Base-by-base conservation (phyloP, 2,888 invertebrate species). In the Drosophila cognata region DNA sequence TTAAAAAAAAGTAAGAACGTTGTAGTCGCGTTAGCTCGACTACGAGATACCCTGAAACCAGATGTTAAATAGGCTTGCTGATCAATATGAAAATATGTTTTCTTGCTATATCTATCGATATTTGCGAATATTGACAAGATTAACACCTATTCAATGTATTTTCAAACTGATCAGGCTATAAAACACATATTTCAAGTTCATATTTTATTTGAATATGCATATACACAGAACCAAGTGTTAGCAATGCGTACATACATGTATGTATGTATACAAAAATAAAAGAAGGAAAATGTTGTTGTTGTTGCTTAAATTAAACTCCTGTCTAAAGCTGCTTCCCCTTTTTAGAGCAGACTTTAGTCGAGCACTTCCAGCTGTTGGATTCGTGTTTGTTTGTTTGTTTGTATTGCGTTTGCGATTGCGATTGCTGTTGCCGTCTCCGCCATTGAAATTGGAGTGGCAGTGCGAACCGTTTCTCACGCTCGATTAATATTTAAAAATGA, bases 401-500 rank as follows among this genome's bases (percentile, higher is more conserved):
- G 57, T 52, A 31, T 48, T 61, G 46, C 13, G 28, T n/a, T 48
- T 56, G 13, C 13, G 31, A 5, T 53, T 8, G 57, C 28, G n/a
- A 29, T n/a, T 46, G 50, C 16, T 46, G 10, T 60, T 10, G 55
- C 29, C n/a, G 25, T 16, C 48, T 41, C 48, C 38, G 31, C 63
- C 36, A 35, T 51, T 55, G 25, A 31, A 48, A 66, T 64, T 64
- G 38, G 59, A 51, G 61, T 65, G 79, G 60, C 59, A 87, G 62
- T 52, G 72, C 56, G 63, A 69, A 57, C 63, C 65, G 66, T 62
- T 83, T 83, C 71, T 73, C 77, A 79, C 72, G 69, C 88, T 77
- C 84, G 79, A 83, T 88, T 85, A 81, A 79, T 64, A 81, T 77
- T 79, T 70, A 60, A 69, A 80, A 81, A 66, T 71, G 86, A 79